phyloP scores from a whole-genome alignment of 2,888 invertebrate species.

The Epinotia brunnichana region DNA sequence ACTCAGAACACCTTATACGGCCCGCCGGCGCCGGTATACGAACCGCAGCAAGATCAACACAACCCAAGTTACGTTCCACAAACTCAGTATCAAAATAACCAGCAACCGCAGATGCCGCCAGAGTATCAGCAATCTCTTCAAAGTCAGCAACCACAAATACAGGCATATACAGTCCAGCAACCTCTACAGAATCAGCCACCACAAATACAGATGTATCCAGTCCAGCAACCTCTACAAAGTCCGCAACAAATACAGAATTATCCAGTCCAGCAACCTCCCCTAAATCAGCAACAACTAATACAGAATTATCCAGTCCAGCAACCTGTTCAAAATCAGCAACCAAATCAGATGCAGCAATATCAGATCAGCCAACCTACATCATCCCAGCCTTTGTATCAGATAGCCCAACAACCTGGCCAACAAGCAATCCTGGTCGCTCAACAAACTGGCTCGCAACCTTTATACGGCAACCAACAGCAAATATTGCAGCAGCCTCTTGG shows the following conservation, averaged over 20 bases:
- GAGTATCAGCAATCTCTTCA: conserved; percentile 22
- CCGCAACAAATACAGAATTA: no score
- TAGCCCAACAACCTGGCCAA: conserved; percentile 34
- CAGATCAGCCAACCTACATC: conserved; percentile 26
- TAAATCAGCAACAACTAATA: conserved; percentile 11
- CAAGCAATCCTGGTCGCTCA: conserved; percentile 39
- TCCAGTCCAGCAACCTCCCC: neutral
- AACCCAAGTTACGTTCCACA: conserved; percentile 2
- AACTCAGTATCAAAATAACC: conserved; percentile 12
- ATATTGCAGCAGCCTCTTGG: conserved; percentile 2
- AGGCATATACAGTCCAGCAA: conserved; percentile 19
- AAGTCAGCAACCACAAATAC: conserved; percentile 12
- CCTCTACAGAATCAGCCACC: conserved; percentile 19
- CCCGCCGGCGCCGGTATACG: conserved; percentile 29
- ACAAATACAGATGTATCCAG: conserved; percentile 39
- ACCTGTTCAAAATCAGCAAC: conserved; percentile 19
- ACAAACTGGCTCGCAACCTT: conserved; percentile 34
- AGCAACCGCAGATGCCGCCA: conserved; percentile 24
- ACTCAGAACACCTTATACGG: conserved; percentile 8
- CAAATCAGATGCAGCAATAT: conserved; percentile 39
- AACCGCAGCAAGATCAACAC: conserved; percentile 20
- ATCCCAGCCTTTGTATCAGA: conserved; percentile 18
- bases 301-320: conserved; percentile 19
- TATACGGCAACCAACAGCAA: conserved; percentile 39
- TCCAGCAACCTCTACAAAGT: conserved; percentile 1